Base-by-base conservation (phyloP, 2,888 invertebrate species). In the Julus scandinavius region DNA sequence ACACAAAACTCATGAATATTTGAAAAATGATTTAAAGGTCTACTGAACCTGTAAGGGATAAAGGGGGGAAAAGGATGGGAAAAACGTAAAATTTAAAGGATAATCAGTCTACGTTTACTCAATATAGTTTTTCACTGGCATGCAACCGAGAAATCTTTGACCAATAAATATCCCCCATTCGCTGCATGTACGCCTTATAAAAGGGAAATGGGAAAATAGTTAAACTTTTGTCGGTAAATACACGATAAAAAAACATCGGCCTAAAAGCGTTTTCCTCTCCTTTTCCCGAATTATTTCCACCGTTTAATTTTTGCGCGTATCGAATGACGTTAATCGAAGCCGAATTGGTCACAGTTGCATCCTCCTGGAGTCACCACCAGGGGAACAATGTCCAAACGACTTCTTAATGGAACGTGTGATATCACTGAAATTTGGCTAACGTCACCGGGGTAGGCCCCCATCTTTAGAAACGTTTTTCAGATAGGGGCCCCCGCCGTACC, bases 21-120 rank as follows among this genome's bases (percentile, higher is more conserved):
- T 72, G 72, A 72, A 72, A 72, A 72, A 72, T 72, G 72, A 72
- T 72, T 29, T 29, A 72, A 72, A 72, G 72, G 72, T 72, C 72
- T 72, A 72, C 13, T 72, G 72, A 72, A 72, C 72, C 29, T 6
- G 11, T 72, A 72, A 29, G 29, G 11, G 29, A 11, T 72, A 72
- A n/a, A 72, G 72, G 72, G 72, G 29, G 13, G 29, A 72, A 29
- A 72, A 9, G 72, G 29, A 29, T 72, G 72, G 72, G 72, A 72
- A 72, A 63, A 29, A 3, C n/a, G 0, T 29, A 72, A 29, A 29
- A 72, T 72, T 72, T 72, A 29, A 72, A 72, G 29, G 29, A 13
- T 72, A 6, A 29, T 29, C 72, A 29, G 72, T 72, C 72, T 72
- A 29, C 29, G 9, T 72, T 72, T 72, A 29, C 29, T 29, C 29